phyloP scores from a whole-genome alignment of 2,797 vertebrate species.

The Martes flavigula region DNA sequence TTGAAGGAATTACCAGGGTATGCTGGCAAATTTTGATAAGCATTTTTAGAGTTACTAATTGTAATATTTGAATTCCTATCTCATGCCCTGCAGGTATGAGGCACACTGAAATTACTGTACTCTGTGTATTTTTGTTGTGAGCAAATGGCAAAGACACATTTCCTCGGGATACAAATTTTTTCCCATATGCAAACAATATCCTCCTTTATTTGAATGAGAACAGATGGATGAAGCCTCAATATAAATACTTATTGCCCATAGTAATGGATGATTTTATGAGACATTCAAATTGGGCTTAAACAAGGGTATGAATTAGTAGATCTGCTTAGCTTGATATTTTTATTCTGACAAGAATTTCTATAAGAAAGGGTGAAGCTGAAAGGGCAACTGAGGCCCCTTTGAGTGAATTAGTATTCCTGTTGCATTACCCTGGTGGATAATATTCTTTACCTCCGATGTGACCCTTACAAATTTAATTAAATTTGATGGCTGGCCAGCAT shows the following conservation, averaged over 20 bases:
- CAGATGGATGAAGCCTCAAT: conserved; percentile 64
- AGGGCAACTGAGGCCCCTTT: conserved; percentile 51
- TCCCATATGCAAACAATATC: conserved; percentile 46
- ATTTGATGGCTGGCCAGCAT: conserved; percentile 54
- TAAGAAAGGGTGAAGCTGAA: conserved; percentile 65
- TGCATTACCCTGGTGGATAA: conserved; percentile 50
- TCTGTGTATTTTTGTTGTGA: conserved; percentile 45
- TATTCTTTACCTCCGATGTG: conserved; percentile 71
- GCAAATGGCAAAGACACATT: conserved; percentile 60
- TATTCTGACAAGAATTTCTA: conserved; percentile 68
- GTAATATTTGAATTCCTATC: conserved; percentile 29
- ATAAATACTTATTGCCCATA: conserved; percentile 59
- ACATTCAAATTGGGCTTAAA: conserved; percentile 58
- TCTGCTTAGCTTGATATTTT: conserved; percentile 68
- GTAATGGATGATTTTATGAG: conserved; percentile 68
- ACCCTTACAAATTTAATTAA: conserved; percentile 79
- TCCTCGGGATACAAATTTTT: conserved; percentile 47
- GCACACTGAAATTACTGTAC: background rate
- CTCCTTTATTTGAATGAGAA: conserved; percentile 57
- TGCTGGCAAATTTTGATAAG: conserved; percentile 2
- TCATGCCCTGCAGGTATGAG: background rate
- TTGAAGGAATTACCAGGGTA: conserved; percentile 3
- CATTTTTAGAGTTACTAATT: conserved; percentile 42
- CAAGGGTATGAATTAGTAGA: conserved; percentile 64
- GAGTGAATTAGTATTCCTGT: conserved; percentile 70